Conservation (phyloP, 2,888 invertebrate genomes). For the Phortica magna region DNA sequence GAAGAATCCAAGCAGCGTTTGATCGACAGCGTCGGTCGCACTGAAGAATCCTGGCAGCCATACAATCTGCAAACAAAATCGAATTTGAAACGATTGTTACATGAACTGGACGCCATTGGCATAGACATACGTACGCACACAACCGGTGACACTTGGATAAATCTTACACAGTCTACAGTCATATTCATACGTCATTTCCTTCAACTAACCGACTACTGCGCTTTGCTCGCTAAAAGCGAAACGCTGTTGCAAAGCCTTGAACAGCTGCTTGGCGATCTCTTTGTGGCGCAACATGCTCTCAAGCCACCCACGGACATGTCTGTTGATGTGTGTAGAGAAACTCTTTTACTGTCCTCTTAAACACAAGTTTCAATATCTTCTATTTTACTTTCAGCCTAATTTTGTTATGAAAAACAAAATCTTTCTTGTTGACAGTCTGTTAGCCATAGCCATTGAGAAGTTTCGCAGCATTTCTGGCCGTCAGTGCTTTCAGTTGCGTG, state of each 20-base stretch:
- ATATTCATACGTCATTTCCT: slow-evolving; percentile 76
- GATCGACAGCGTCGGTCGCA: slow-evolving; percentile 76
- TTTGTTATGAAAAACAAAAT: slow-evolving; percentile 77
- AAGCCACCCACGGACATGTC: slow-evolving; percentile 73
- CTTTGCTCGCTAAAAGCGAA: slow-evolving; percentile 76
- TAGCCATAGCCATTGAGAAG: slow-evolving; percentile 74
- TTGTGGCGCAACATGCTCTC: slow-evolving; percentile 74
- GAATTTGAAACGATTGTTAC: slow-evolving; percentile 73
- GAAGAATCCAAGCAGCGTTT: slow-evolving; percentile 76
- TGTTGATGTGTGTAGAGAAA: slow-evolving; percentile 70
- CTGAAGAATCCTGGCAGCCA: slow-evolving; percentile 78
- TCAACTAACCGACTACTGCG: slow-evolving; percentile 75
- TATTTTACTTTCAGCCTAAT: slow-evolving; percentile 69
- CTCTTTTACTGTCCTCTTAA: not conserved
- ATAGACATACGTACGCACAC: slow-evolving; percentile 75
- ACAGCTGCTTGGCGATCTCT: slow-evolving; percentile 71
- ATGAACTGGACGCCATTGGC: slow-evolving; percentile 75
- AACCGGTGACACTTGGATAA: slow-evolving; percentile 78
- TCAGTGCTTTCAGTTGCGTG: slow-evolving; percentile 67
- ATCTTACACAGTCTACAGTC: slow-evolving; percentile 76
- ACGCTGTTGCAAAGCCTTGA: slow-evolving; percentile 72
- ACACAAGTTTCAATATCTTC: not conserved
- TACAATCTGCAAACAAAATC: slow-evolving; percentile 77
- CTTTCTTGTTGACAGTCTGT: slow-evolving; percentile 74
- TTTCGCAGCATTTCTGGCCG: slow-evolving; percentile 73